Conservation (phyloP, 2,113 vertebrate genomes). For the Ramphastos sulfuratus region DNA sequence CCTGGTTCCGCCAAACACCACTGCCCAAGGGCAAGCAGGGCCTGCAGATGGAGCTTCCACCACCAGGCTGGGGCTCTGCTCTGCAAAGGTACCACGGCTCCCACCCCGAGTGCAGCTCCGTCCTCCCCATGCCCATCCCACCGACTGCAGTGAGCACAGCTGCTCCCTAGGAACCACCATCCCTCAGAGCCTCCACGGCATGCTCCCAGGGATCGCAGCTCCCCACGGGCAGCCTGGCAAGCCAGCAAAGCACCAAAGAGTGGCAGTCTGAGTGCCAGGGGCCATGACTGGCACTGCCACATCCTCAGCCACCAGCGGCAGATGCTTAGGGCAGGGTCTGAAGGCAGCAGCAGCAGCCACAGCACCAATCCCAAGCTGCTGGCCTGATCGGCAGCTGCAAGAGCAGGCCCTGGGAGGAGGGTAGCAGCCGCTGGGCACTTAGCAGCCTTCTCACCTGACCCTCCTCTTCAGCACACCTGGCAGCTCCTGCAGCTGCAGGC, state of each 20-base stretch:
- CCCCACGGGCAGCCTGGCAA: background rate
- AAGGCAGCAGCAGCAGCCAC: background rate
- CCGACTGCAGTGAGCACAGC: fast-evolving
- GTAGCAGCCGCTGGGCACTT: background rate
- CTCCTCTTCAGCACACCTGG: background rate
- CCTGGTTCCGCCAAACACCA: fast-evolving
- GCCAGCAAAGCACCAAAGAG: background rate
- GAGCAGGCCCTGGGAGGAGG: background rate
- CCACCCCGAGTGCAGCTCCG: background rate
- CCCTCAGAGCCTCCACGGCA: background rate
- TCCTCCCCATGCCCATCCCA: fast-evolving
- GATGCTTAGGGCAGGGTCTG: background rate
- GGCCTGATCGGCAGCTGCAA: background rate
- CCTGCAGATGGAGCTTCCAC: background rate
- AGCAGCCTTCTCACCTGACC: background rate
- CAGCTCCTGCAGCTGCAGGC: background rate
- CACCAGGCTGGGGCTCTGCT: background rate
- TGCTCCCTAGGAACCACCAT: fast-evolving
- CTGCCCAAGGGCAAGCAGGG: background rate
- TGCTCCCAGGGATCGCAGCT: background rate
- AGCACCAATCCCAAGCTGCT: background rate
- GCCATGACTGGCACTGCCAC: fast-evolving
- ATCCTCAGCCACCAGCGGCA: background rate
- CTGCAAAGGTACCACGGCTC: background rate
- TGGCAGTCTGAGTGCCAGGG: background rate